phyloP scores from a whole-genome alignment of 2,888 invertebrate genomes.

The Harpalus rufipes region DNA sequence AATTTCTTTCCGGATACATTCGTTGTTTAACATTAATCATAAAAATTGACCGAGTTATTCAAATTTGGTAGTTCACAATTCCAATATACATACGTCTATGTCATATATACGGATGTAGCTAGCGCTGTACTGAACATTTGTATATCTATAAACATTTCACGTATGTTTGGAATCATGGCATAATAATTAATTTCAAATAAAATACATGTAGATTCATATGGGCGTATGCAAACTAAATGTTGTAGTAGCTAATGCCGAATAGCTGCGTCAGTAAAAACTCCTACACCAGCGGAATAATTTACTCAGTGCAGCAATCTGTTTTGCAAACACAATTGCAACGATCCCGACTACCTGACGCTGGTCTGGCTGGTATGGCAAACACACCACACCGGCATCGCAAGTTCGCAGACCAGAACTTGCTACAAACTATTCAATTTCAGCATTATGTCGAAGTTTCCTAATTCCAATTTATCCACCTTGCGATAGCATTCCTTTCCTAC shows the following conservation, averaged over 20 bases:
- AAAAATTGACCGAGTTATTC: too few species aligned
- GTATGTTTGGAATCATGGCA: not conserved
- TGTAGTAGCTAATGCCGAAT: not conserved
- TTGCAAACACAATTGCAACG: slow-evolving; percentile 33
- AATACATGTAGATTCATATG: not conserved
- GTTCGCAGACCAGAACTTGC: slow-evolving; percentile 35
- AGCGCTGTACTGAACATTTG: too few species aligned
- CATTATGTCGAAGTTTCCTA: slow-evolving; percentile 47
- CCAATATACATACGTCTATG: too few species aligned
- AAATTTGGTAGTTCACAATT: too few species aligned
- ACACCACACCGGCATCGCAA: slow-evolving; percentile 16
- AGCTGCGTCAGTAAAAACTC: slow-evolving; percentile 17
- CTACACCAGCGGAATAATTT: not conserved
- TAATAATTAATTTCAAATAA: not conserved
- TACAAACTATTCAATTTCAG: slow-evolving; percentile 38
- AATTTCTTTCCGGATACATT: too few species aligned
- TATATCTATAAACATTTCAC: too few species aligned
- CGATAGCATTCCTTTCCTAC: slow-evolving; percentile 26
- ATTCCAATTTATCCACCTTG: slow-evolving; percentile 44
- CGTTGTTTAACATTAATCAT: too few species aligned
- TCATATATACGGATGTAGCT: too few species aligned
- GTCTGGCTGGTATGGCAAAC: not conserved
- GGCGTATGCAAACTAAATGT: not conserved
- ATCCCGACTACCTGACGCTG: slow-evolving; percentile 16
- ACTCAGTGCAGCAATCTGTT: slow-evolving; percentile 24